Evolutionary conservation across 2,888 invertebrate genomes (phyloP).

Genomic region (Drosophila macrospina): DNA sequence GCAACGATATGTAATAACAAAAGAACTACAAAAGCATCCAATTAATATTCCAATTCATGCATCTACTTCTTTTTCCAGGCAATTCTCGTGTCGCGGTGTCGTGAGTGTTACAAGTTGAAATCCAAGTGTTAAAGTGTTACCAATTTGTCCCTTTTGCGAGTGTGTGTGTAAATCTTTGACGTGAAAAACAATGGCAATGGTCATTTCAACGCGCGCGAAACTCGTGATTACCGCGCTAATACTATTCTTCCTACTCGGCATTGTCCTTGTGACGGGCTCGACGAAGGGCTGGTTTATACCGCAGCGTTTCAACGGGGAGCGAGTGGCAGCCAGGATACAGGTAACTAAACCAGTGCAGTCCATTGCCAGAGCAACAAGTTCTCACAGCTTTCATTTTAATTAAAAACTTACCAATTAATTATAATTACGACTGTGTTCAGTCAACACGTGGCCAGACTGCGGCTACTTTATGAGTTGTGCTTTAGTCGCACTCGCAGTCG

Average conservation of each 20-base stretch:
- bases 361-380: constrained; percentile 55
- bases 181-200: constrained; percentile 87
- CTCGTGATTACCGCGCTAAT: constrained; percentile 88
- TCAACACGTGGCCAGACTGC: constrained; percentile 48
- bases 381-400: constrained; percentile 44
- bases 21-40: constrained; percentile 47
- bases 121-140: constrained; percentile 53
- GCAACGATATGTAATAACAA: constrained; percentile 15
- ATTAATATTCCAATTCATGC: constrained; percentile 70
- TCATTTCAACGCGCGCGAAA: constrained; percentile 88
- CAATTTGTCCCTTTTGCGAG: constrained; percentile 14
- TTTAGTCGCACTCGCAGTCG: constrained; percentile 1
- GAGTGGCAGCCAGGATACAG: constrained; percentile 87
- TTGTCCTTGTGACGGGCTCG: constrained; percentile 87
- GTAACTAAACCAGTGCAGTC: constrained; percentile 79
- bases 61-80: constrained; percentile 57
- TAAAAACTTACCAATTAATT: constrained; percentile 65
- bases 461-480: constrained; percentile 27
- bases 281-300: constrained; percentile 88
- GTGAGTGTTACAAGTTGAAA: constrained; percentile 29
- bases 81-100: constrained; percentile 45
- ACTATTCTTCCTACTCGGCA: constrained; percentile 87
- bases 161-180: constrained; percentile 13
- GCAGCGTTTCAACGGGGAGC: constrained; percentile 86
- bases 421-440: constrained; percentile 54